phyloP scores from a whole-genome alignment of 2,113 vertebrate species.

The Hymenochirus boettgeri region DNA sequence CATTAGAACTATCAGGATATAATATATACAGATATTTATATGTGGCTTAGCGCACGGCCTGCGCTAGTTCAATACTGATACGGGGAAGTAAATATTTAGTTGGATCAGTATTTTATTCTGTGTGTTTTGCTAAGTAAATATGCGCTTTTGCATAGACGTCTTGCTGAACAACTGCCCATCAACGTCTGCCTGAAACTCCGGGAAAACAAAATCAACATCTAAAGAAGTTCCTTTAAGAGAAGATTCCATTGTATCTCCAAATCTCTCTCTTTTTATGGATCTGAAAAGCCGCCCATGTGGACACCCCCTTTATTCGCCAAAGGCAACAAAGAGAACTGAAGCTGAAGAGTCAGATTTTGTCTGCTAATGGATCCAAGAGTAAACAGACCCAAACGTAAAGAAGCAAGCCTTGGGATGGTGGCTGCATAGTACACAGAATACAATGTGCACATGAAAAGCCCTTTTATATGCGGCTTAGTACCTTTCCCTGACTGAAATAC shows the following conservation, averaged over 20 bases:
- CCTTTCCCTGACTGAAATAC: constrained; percentile 22
- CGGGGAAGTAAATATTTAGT: constrained; percentile 20
- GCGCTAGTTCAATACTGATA: constrained; percentile 3
- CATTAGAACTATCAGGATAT: neutral
- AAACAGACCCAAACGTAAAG: constrained; percentile 24
- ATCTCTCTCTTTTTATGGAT: constrained; percentile 18
- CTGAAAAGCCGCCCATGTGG: constrained; percentile 24
- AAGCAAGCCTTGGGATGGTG: constrained; percentile 10
- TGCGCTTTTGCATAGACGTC: constrained; percentile 5
- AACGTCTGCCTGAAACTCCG: neutral
- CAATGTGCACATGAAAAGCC: constrained; percentile 31
- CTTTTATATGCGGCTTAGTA: constrained; percentile 20
- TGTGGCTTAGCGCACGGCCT: neutral
- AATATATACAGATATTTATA: constrained; percentile 38
- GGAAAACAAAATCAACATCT: constrained; percentile 9
- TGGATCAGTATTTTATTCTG: constrained; percentile 27
- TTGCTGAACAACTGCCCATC: neutral
- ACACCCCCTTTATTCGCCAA: constrained; percentile 1
- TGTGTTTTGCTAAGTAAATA: constrained; percentile 2
- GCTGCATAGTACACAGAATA: constrained; percentile 12
- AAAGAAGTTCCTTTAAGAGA: constrained; percentile 24
- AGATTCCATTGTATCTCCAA: constrained; percentile 28
- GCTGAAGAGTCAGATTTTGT: constrained; percentile 11
- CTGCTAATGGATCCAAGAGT: constrained; percentile 31
- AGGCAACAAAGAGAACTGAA: constrained; percentile 14